phyloP scores from a whole-genome alignment of 2,113 vertebrate genomes.

The Brachyistius frenatus region DNA sequence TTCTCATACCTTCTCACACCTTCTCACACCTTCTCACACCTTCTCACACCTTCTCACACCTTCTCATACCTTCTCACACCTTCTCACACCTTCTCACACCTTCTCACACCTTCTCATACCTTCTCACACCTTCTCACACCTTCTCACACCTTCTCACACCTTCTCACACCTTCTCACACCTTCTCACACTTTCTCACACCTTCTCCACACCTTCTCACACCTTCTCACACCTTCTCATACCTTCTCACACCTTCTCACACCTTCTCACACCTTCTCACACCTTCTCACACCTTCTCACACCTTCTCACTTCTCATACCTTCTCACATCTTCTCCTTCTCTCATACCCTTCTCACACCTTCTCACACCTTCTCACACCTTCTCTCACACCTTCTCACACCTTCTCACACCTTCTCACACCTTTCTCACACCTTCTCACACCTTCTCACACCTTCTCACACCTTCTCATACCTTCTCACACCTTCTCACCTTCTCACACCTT shows the following conservation, averaged over 20 bases:
- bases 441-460: no score
- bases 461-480: no score
- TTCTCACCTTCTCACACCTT: slow-evolving; percentile 42
- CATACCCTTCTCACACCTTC: slow-evolving; percentile 20
- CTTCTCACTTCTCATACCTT: no score
- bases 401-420: no score
- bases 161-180: slow-evolving; percentile 44
- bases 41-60: no score
- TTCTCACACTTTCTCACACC: slow-evolving; percentile 43
- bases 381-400: no score
- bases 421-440: no score
- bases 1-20: no score
- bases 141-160: slow-evolving; percentile 9
- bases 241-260: slow-evolving; percentile 40
- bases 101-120: no score
- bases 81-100: slow-evolving; percentile 42
- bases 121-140: slow-evolving; percentile 49
- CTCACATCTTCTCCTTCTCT: no score
- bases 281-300: slow-evolving; percentile 44
- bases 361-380: slow-evolving; percentile 34
- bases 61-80: no score
- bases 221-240: slow-evolving; percentile 44
- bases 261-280: slow-evolving; percentile 16
- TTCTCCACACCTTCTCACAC: slow-evolving; percentile 12
- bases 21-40: no score